Conservation (phyloP, 2,797 vertebrate species). For the Semotilus atromaculatus region DNA sequence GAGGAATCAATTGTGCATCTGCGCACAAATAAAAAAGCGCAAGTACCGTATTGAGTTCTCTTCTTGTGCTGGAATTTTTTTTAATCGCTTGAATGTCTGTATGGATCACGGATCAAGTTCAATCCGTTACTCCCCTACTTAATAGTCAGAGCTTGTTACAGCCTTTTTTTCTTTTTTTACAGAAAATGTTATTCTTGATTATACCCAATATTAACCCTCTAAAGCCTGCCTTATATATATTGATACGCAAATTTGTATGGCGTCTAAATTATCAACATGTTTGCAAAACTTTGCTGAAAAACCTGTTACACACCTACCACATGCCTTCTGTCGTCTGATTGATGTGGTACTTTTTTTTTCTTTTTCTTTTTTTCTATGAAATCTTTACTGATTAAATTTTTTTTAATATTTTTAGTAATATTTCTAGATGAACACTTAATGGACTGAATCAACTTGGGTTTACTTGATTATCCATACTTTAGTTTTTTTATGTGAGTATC, state of each 20-base stretch:
- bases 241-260: neutral
- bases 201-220: neutral
- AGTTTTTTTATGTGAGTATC: neutral
- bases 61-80: too few relatives aligned
- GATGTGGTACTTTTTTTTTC: neutral
- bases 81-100: too few relatives aligned
- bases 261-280: neutral
- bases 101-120: too few relatives aligned
- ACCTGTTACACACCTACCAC: neutral
- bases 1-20: too few relatives aligned
- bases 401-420: neutral
- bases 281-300: neutral
- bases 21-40: too few relatives aligned
- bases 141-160: neutral
- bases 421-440: neutral
- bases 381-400: neutral
- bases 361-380: neutral
- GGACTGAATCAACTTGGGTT: neutral
- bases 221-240: neutral
- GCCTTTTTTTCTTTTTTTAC: neutral
- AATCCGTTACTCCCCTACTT: too few relatives aligned
- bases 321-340: neutral
- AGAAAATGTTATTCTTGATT: neutral
- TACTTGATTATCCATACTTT: neutral
- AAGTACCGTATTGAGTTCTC: too few relatives aligned